These are phyloP conservation scores for Sphaerophoria rueppellii DNA, from an alignment of 2,888 invertebrate genomes.

Conservation along the genomic window DNA sequence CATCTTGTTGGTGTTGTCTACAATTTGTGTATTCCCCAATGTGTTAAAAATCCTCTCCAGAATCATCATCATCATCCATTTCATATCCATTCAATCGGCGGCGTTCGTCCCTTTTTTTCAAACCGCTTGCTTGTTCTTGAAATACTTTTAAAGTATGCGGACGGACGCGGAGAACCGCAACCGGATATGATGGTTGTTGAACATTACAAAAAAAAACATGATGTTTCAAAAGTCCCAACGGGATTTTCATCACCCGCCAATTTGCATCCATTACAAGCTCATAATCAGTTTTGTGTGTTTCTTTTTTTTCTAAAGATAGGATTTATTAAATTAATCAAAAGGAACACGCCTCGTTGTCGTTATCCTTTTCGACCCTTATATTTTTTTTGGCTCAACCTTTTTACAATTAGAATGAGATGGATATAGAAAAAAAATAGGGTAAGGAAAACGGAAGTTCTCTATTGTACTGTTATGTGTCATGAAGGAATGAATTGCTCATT, in stretches of 20 bases:
- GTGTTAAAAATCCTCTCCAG: conserved; percentile 56
- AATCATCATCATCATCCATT: conserved; percentile 20
- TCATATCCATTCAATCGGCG: conserved; percentile 17
- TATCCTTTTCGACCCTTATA: conserved; percentile 7
- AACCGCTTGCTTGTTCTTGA: neutral
- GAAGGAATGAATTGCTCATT: conserved; percentile 52
- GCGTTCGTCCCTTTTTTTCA: neutral
- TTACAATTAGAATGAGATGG: neutral
- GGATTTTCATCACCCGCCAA: conserved; percentile 67
- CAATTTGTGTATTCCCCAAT: conserved; percentile 61
- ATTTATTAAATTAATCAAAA: conserved; percentile 70
- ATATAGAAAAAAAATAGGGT: neutral
- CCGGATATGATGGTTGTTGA: conserved; percentile 67
- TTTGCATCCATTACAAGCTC: conserved; percentile 67
- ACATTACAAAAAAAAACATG: conserved; percentile 35
- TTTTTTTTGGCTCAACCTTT: neutral
- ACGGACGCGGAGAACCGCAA: conserved; percentile 54
- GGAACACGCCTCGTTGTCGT: conserved; percentile 44
- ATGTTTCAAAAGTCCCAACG: conserved; percentile 57
- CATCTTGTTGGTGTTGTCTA: conserved; percentile 30
- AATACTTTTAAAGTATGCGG: conserved; percentile 3
- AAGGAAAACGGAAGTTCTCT: conserved; percentile 43
- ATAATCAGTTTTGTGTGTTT: conserved; percentile 57
- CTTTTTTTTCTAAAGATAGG: conserved; percentile 12
- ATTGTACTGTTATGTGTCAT: conserved; percentile 50